These are phyloP conservation scores for Reticulitermes lucifugus DNA, from an alignment of 2,888 invertebrate species.

Conservation along the genomic window DNA sequence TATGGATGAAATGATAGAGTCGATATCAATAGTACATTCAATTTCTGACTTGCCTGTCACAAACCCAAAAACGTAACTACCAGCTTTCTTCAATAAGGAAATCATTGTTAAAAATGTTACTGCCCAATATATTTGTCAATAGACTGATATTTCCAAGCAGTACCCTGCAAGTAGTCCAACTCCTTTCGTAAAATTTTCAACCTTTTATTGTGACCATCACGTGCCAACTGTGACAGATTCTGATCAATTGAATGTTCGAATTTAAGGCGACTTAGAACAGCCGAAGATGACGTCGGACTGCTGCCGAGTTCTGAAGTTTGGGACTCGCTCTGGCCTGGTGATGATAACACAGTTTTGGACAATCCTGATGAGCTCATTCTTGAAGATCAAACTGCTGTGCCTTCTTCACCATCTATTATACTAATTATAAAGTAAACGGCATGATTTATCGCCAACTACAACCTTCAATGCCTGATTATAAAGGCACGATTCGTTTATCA, in stretches of 20 bases:
- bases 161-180: slow-evolving; percentile 80
- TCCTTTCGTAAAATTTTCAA: slow-evolving; percentile 79
- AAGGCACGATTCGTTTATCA: no score
- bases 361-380: slow-evolving; percentile 61
- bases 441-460: no score
- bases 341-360: slow-evolving; percentile 58
- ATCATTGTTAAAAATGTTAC: slow-evolving; percentile 50
- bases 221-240: slow-evolving; percentile 68
- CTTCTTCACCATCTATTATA: no score
- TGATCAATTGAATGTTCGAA: slow-evolving; percentile 69
- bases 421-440: no score
- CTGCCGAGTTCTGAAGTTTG: slow-evolving; percentile 59
- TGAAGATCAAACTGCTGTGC: no score
- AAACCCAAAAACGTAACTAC: background rate
- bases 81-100: background rate
- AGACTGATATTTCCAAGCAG: slow-evolving; percentile 83
- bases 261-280: slow-evolving; percentile 68
- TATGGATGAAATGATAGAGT: background rate
- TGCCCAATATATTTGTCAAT: slow-evolving; percentile 76
- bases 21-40: background rate
- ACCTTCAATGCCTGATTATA: no score
- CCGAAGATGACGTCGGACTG: slow-evolving; percentile 57
- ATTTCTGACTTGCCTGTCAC: background rate
- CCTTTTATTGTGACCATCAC: slow-evolving; percentile 78
- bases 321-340: slow-evolving; percentile 60